Base-by-base conservation (phyloP, 2,113 vertebrate genomes). In the Hypanus sabinus region DNA sequence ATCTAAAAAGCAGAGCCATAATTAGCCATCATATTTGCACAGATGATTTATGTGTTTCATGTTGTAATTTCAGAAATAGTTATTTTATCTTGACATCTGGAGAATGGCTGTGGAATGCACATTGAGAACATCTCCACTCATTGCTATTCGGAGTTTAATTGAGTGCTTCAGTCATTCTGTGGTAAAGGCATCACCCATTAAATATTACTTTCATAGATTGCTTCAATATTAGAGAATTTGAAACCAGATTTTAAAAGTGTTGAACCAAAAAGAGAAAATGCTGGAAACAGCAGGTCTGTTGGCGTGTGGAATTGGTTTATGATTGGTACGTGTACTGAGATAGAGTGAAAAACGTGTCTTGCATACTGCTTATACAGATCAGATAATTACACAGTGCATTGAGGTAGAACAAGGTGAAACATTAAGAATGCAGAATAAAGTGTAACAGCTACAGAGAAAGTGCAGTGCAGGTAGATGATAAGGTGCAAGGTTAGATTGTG, bases 11-110 rank as follows among this genome's bases (percentile, higher is more conserved):
- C 5, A 33, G 16, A 36, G 71, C 36, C 38, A 75, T 93, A 93
- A 73, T 93, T 73, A 73, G 65, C 91, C 24, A 30, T 73, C 70
- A 27, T 30, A 46, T 46, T 73, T 75, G 68, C 36, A 93, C 68
- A 55, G 73, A 93, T 93, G 36, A 90, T 68, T 90, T 90, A 88
- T 88, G 71, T 24, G 38, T 93, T 93, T 55, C 14, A 46, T 8
- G 7, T 55, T 1, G 68, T 38, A 75, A 38, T 57, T 22, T 87
- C 60, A 22, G 7, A 87, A 87, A 85, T 18, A 20, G 20, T 24
- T 87, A 20, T 87, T 87, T 60, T 79, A 79, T 30, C 24, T 55
- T 30, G 0, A n/a, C 30, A 76, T 30, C 75, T 76, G 75, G 20
- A 24, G 24, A 7, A 24, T 27, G 27, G 71, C 22, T 75, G 20